Conservation (phyloP, 1,140 invertebrate genomes). For the Augochlora pura region DNA sequence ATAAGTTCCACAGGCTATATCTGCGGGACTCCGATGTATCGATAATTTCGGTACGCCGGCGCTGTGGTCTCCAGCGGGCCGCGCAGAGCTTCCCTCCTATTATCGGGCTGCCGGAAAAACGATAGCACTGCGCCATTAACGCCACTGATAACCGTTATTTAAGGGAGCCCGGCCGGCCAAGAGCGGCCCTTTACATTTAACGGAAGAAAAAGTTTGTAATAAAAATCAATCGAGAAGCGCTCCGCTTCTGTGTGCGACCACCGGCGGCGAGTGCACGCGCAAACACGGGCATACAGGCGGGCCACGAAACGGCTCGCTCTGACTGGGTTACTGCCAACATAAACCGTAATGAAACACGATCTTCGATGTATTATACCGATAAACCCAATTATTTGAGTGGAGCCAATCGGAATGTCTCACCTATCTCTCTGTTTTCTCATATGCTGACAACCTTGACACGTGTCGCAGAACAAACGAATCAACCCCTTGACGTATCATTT, state of each 20-base stretch:
- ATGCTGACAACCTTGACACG: background rate
- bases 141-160: conserved; percentile 63
- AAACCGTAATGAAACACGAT: conserved; percentile 25
- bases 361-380: conserved; percentile 4
- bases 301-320: background rate
- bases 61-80: conserved; percentile 21
- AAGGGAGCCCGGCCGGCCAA: conserved; percentile 34
- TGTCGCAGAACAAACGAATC: conserved; percentile 5
- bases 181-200: conserved; percentile 48
- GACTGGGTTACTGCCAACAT: background rate
- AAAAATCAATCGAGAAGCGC: conserved; percentile 46
- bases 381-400: conserved; percentile 22
- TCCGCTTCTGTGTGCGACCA: too few species aligned
- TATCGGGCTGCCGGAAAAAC: conserved; percentile 61
- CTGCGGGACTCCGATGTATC: conserved; percentile 48
- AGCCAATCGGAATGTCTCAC: conserved; percentile 34
- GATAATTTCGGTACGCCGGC: conserved; percentile 51
- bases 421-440: background rate
- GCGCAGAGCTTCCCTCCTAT: conserved; percentile 41
- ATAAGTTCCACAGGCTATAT: conserved; percentile 44
- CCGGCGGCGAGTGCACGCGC: background rate
- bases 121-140: conserved; percentile 60
- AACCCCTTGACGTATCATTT: too few species aligned
- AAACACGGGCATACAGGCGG: too few species aligned
- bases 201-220: conserved; percentile 51